phyloP scores from a whole-genome alignment of 37 sponge, comb jelly and placozoan genomes.

The Agelas oroides region DNA sequence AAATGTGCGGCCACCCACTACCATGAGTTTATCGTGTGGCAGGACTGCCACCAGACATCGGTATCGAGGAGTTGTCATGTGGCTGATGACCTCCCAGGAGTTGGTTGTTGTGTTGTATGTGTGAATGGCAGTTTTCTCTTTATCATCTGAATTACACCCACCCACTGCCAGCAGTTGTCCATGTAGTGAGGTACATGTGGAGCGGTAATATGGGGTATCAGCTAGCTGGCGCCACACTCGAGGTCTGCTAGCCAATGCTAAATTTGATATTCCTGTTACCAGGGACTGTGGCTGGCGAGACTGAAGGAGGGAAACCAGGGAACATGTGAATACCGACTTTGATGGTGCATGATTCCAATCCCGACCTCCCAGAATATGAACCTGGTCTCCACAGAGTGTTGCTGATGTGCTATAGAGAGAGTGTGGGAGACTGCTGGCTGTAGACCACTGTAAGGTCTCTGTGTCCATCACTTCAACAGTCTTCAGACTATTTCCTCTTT shows the following conservation, averaged over 20 bases:
- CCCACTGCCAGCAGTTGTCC: conserved; percentile 4
- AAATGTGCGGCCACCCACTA: neutral
- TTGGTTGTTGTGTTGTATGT: neutral
- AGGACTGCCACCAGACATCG: neutral
- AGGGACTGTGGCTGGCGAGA: neutral
- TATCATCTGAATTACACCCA: neutral
- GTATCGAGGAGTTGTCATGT: neutral
- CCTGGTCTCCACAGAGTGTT: conserved; percentile 2
- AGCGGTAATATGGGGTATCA: neutral
- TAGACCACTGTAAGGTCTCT: conserved; percentile 9
- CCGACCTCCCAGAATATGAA: neutral
- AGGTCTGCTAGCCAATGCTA: neutral
- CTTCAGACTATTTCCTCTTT: neutral
- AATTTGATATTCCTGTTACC: neutral
- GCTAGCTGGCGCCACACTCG: neutral
- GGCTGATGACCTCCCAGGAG: conserved; percentile 8
- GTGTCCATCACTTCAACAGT: conserved; percentile 18
- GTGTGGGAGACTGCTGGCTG: conserved; percentile 10
- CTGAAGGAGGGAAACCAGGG: neutral
- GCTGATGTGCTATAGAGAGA: neutral
- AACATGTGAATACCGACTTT: neutral
- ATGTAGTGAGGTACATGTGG: neutral
- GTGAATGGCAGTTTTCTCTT: neutral
- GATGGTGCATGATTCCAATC: too few relatives aligned
- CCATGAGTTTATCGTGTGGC: conserved; percentile 1